Base-by-base conservation (phyloP, 2,888 invertebrate species). In the Magallana nippona region DNA sequence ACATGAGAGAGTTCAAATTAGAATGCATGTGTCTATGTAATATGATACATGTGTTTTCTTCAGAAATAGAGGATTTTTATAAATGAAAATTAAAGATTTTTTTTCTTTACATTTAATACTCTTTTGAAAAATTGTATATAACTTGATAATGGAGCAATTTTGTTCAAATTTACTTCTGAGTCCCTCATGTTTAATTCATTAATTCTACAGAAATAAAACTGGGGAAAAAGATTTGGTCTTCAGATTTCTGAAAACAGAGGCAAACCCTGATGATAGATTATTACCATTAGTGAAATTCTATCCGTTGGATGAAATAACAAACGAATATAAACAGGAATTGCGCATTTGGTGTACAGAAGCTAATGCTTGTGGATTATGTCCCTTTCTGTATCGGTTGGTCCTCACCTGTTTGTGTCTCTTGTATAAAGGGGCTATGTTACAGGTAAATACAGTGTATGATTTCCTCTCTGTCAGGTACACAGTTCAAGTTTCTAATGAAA, bases 151-250 rank as follows among this genome's bases (percentile, higher is more conserved):
- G 71, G 15, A 15, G 22, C 32, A 15, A 27, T 71, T 60, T 71
- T 32, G 27, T 71, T 27, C 22, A 8, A 32, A 71, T 71, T 27
- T 32, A 71, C 71, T 13, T 27, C 71, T 71, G 15, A 71, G 17
- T 15, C 32, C 71, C 71, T 71, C 71, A 71, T 71, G 71, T 71
- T 71, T 71, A 71, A 71, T 71, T 71, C 71, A 71, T 71, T 32
- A 10, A 60, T 60, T 60, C 60, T 60, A 60, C 17, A 71, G 27
- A 71, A 63, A 27, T 44, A 44, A 44, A 44, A 44, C 44, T 44
- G 8, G 44, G 3, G 19, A 32, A 27, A n/a, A 71, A 27, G 32
- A 71, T 15, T 71, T 22, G 60, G 32, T 27, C 71, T 71, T 71
- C 13, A 32, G 32, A 71, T 71, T 71, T 71, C 71, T 22, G 32